These are phyloP conservation scores for Myotis daubentonii DNA, from an alignment of 2,797 vertebrate species.

Conservation along the genomic window DNA sequence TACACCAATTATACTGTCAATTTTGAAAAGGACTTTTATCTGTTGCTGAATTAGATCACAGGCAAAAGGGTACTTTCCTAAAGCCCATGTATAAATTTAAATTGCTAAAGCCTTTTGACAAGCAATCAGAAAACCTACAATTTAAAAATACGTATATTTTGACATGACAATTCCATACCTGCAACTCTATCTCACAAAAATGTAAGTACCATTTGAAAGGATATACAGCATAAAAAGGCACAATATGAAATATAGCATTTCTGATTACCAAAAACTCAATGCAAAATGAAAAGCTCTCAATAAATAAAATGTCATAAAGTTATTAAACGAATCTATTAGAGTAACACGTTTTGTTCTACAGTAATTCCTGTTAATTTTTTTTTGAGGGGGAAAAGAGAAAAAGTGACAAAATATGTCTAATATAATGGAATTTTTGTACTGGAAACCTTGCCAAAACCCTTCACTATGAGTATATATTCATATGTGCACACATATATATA, in stretches of 20 bases:
- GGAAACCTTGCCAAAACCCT: not conserved
- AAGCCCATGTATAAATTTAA: not conserved
- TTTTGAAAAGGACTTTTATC: too few relatives aligned
- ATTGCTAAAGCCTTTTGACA: not conserved
- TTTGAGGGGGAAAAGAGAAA: not conserved
- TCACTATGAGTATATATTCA: not conserved
- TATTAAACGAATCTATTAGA: not conserved
- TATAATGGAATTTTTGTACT: not conserved
- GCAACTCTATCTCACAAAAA: not conserved
- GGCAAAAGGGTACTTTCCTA: not conserved
- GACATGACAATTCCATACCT: not conserved
- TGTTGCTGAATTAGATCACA: too few relatives aligned
- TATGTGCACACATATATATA: not conserved
- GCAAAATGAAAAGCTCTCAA: not conserved
- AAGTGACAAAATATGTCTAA: not conserved
- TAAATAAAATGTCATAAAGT: not conserved
- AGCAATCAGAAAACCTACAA: not conserved
- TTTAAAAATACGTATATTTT: not conserved
- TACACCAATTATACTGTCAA: not conserved
- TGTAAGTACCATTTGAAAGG: not conserved
- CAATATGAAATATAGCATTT: not conserved
- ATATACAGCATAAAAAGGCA: not conserved
- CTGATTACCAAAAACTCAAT: not conserved
- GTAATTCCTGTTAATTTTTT: not conserved
- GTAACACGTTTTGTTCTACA: not conserved